A percentile compares a stretch with the other conserved stretches of the same genome.
Evolutionary conservation across 2,888 invertebrate species (phyloP).

Genomic region (Maniola hyperantus): DNA sequence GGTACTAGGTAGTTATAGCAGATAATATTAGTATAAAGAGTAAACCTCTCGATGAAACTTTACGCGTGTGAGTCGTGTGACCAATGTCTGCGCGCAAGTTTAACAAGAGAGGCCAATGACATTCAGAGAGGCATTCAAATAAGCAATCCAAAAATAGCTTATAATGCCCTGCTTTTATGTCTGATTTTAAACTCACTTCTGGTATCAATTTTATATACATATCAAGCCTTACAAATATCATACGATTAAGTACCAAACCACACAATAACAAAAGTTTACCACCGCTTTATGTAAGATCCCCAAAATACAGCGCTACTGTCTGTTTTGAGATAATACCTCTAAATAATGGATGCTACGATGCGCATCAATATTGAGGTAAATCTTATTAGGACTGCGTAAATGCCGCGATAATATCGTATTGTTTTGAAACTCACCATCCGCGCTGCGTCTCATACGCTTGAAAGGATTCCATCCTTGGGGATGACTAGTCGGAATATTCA

Average conservation of each 20-base stretch:
- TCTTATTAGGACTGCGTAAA: slow-evolving; percentile 81
- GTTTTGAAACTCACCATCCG: slow-evolving; percentile 79
- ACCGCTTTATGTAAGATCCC: slow-evolving; percentile 32
- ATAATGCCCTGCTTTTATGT: too few relatives aligned
- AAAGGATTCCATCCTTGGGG: slow-evolving; percentile 77
- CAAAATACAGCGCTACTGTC: slow-evolving; percentile 56
- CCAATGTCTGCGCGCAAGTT: too few relatives aligned
- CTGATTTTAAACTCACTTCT: too few relatives aligned
- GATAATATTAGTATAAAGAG: too few relatives aligned
- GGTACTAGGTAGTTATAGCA: too few relatives aligned
- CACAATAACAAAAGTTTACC: slow-evolving; percentile 25
- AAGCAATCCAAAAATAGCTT: too few relatives aligned
- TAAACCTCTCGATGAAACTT: too few relatives aligned
- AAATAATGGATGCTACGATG: slow-evolving; percentile 79
- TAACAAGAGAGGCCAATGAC: too few relatives aligned
- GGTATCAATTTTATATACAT: too few relatives aligned
- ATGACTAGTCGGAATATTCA: slow-evolving; percentile 76
- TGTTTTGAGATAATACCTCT: slow-evolving; percentile 73
- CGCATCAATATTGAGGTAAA: slow-evolving; percentile 81
- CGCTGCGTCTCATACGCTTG: slow-evolving; percentile 77
- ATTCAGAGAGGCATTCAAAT: too few relatives aligned
- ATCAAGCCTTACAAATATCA: not conserved
- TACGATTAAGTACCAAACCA: not conserved
- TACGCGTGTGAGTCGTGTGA: too few relatives aligned
- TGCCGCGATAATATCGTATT: slow-evolving; percentile 80